Conservation (phyloP, 2,797 vertebrate genomes). For the Propithecus deckenii region DNA sequence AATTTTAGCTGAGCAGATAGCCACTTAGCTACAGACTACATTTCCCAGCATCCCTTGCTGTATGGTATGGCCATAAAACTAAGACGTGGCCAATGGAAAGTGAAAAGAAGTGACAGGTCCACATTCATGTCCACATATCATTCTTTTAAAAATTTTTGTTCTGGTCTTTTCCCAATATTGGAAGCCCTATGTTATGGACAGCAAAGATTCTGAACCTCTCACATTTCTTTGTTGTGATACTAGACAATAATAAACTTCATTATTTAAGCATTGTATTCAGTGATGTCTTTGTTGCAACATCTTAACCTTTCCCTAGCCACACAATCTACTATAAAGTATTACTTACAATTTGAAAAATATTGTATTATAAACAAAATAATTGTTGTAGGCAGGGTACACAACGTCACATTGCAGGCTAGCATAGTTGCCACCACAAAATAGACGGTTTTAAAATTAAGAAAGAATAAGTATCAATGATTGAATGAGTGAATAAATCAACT, state of each 20-base stretch:
- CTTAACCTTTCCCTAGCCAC: neutral
- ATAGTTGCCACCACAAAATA: neutral
- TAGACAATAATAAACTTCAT: neutral
- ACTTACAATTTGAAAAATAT: neutral
- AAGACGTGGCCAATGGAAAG: neutral
- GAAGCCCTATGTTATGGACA: neutral
- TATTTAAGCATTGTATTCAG: neutral
- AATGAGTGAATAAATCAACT: neutral
- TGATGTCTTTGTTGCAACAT: neutral
- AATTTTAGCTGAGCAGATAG: neutral
- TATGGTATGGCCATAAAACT: neutral
- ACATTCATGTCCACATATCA: neutral
- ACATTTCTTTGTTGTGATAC: neutral
- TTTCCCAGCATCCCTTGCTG: neutral
- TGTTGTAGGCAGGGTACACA: neutral
- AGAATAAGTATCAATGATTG: neutral
- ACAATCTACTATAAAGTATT: neutral
- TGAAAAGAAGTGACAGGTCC: neutral
- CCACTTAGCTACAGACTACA: neutral
- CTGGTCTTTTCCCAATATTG: neutral
- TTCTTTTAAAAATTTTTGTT: neutral
- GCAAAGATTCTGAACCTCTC: neutral
- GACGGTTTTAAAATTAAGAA: neutral
- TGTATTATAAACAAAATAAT: neutral
- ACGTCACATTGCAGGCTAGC: neutral